Conservation (phyloP, 1,140 invertebrate genomes). For the Caenorhabditis tropicalis region DNA sequence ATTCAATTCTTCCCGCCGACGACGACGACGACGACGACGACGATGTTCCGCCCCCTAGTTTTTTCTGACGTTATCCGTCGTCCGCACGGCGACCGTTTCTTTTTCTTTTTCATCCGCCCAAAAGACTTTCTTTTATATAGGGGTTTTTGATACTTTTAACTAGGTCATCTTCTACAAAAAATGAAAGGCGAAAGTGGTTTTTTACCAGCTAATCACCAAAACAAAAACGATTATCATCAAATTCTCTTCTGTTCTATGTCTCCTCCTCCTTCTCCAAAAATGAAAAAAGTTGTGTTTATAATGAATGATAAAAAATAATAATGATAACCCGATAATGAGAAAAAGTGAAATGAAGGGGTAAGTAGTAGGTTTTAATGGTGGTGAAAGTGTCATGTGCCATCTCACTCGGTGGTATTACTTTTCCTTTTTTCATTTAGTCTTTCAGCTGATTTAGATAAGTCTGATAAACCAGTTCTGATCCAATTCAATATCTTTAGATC, state of each 20-base stretch:
- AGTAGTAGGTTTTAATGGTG: background rate
- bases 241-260: background rate
- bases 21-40: background rate
- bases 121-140: slow-evolving; percentile 18
- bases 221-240: slow-evolving; percentile 17
- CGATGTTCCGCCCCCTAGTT: background rate
- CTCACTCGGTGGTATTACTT: background rate
- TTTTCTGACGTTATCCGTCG: background rate
- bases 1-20: background rate
- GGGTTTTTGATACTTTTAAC: slow-evolving; percentile 6
- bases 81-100: background rate
- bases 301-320: too few species aligned
- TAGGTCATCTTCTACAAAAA: slow-evolving; percentile 20
- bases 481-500: too few species aligned
- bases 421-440: too few species aligned
- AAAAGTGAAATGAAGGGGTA: background rate
- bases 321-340: slow-evolving; percentile 14
- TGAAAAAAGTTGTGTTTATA: background rate
- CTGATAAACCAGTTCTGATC: too few species aligned
- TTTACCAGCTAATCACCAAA: background rate
- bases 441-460: too few species aligned
- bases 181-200: background rate
- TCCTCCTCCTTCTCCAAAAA: too few species aligned
- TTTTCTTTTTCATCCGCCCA: background rate
- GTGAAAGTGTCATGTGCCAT: background rate